phyloP scores from a whole-genome alignment of 64 coral and sea anemone species.

The Dendronephthya gigantea region DNA sequence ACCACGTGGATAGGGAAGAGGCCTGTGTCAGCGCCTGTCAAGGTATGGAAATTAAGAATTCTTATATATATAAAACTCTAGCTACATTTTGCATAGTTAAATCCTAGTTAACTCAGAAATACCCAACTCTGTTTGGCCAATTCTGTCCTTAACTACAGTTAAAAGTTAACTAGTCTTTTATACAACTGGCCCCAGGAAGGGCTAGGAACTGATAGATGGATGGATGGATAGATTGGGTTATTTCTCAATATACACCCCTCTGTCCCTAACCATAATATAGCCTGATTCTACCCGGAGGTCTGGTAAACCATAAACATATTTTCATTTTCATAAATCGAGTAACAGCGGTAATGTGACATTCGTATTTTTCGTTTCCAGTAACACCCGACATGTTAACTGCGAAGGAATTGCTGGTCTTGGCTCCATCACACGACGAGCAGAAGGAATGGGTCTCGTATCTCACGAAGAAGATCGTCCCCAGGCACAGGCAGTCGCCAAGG shows the following conservation, averaged over 20 bases:
- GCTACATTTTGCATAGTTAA: too few relatives aligned
- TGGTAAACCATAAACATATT: too few relatives aligned
- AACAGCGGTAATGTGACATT: not conserved
- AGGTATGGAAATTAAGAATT: constrained; percentile 42
- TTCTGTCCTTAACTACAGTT: too few relatives aligned
- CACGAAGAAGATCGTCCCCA: constrained; percentile 89
- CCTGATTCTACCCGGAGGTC: too few relatives aligned
- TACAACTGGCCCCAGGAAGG: too few relatives aligned
- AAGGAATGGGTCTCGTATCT: constrained; percentile 91
- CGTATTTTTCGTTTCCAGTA: constrained; percentile 40
- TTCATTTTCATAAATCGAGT: not conserved
- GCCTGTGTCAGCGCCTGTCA: constrained; percentile 70
- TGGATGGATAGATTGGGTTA: too few relatives aligned
- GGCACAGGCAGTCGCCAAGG: constrained; percentile 19
- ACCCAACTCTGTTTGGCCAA: too few relatives aligned
- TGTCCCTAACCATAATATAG: too few relatives aligned
- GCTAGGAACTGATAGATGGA: too few relatives aligned
- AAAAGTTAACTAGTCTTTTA: too few relatives aligned
- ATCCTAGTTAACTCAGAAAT: too few relatives aligned
- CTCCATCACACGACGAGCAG: constrained; percentile 70
- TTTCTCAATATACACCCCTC: too few relatives aligned
- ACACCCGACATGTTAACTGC: constrained; percentile 83
- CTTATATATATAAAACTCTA: not conserved
- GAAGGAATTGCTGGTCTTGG: constrained; percentile 80
- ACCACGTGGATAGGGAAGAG: constrained; percentile 94